Base-by-base conservation (phyloP, 2,113 vertebrate genomes). In the Limnothrissa miodon region DNA sequence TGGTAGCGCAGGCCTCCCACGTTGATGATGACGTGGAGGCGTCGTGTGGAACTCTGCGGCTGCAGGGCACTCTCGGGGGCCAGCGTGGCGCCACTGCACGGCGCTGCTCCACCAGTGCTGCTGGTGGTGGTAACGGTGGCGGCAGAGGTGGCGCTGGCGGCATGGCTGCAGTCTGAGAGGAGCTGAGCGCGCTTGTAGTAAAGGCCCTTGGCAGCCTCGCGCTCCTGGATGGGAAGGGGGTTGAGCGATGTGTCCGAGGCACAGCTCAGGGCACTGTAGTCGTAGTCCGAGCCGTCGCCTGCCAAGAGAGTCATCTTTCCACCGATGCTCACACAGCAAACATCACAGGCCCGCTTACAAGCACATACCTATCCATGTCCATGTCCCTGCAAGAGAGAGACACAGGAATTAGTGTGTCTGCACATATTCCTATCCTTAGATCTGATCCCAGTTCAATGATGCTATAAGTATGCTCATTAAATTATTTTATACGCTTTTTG, bases 191-290 rank as follows among this genome's bases (percentile, higher is more conserved):
- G 91, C 86, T 96, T 96, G 94, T 99, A 99, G 90, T 96, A 99
- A 70, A 93, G 95, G 2, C 98, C 98, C 89, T 99, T 99, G 78
- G 94, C 92, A 8, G 93, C 83, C 87, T 97, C 95, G 3, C 92
- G 93, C 85, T 97, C 97, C 0, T 94, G 94, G 17, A 95, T 91
- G 85, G 96, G 96, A 0, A 95, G 94, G 1, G 91, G 93, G 87
- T 94, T 95, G 87, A 98, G 91, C 85, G 97, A 97, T 81, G 93
- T 88, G 25, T 98, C 97, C 0, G 98, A 99, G 85, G 95, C 85
- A 78, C 97, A 99, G 94, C 98, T 99, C 85, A 99, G 94, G 83
- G 96, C 97, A 0, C 98, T 99, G 90, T 98, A 99, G 95, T 99
- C 97, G 2, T 98, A 99, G 90, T 99, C 98, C 0, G 98, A 99